These are phyloP conservation scores for Ctenosaura bakeri DNA, from an alignment of 2,797 vertebrate genomes.

Conservation along the genomic window DNA sequence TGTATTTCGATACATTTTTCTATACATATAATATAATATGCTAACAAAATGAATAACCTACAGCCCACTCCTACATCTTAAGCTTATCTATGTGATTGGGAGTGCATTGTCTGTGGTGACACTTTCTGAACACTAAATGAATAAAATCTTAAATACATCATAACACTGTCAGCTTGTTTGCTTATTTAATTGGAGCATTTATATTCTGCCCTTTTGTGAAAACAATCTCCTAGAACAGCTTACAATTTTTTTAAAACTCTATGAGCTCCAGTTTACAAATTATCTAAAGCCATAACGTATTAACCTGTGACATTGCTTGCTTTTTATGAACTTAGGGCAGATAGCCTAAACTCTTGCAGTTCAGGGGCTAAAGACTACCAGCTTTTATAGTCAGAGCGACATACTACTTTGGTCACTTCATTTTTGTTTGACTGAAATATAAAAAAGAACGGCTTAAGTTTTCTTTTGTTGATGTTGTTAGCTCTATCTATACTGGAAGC, in stretches of 20 bases:
- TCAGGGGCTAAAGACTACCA: neutral
- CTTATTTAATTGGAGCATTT: neutral
- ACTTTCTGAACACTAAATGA: neutral
- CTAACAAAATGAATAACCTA: neutral
- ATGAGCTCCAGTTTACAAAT: no score
- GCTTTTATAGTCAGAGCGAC: neutral
- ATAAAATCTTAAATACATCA: neutral
- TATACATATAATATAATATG: no score
- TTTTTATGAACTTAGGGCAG: neutral
- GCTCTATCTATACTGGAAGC: neutral
- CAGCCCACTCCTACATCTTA: neutral
- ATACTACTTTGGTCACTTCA: neutral
- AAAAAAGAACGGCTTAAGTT: neutral
- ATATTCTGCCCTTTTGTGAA: no score
- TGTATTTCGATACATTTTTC: no score
- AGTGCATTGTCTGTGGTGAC: neutral
- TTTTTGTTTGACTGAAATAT: neutral
- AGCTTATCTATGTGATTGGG: neutral
- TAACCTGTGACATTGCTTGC: neutral
- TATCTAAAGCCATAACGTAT: neutral
- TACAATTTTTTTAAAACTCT: no score
- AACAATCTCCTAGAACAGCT: no score
- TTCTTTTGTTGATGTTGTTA: neutral
- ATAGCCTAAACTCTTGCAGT: neutral
- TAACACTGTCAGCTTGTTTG: neutral